Evolutionary conservation across 2,113 vertebrate genomes (phyloP).

Genomic region (Myotis brandtii): DNA sequence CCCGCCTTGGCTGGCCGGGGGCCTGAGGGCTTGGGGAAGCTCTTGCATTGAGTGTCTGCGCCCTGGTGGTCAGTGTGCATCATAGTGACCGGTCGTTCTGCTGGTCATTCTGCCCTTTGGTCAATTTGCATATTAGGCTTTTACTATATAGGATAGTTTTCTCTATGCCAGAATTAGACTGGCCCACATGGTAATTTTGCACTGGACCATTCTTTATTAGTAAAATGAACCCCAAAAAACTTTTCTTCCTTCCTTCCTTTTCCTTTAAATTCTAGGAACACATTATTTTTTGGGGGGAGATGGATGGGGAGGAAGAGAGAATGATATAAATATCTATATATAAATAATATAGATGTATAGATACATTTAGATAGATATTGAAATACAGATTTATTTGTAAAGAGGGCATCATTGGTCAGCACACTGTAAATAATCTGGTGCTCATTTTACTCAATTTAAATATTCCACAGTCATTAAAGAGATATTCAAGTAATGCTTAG

Average conservation of each 20-base stretch:
- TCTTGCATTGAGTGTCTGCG: too few species aligned
- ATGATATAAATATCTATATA: background rate
- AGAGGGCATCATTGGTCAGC: background rate
- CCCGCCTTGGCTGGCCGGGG: too few species aligned
- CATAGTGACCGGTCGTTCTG: too few species aligned
- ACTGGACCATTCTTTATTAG: background rate
- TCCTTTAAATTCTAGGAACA: background rate
- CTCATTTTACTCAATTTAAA: constrained; percentile 45
- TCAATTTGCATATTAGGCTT: too few species aligned
- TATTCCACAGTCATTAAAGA: constrained; percentile 47
- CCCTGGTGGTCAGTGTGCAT: too few species aligned
- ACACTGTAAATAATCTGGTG: constrained; percentile 45
- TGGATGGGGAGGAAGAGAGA: background rate
- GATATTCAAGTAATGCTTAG: constrained; percentile 45
- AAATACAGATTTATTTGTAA: background rate
- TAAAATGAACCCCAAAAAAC: background rate
- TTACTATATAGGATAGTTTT: background rate
- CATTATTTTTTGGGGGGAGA: background rate
- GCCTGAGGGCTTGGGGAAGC: too few species aligned
- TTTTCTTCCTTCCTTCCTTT: background rate
- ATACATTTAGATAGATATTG: background rate
- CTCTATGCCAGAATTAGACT: background rate
- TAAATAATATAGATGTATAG: background rate
- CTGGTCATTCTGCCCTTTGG: too few species aligned
- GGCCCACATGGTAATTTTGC: background rate